Conservation (phyloP, 2,888 invertebrate species). For the Metellina segmentata region DNA sequence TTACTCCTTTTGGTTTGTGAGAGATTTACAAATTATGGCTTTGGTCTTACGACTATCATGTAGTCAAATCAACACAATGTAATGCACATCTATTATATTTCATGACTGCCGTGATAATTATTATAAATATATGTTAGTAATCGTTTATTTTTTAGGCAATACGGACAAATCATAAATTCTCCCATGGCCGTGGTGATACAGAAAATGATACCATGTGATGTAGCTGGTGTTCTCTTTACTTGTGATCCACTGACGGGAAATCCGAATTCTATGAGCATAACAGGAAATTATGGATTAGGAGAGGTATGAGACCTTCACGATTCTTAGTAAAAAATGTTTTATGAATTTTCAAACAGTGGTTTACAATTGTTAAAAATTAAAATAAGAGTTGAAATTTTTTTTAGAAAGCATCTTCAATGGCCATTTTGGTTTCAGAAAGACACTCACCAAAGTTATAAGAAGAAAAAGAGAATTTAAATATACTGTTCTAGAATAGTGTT, state of each 20-base stretch:
- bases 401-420: not conserved
- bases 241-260: slow-evolving; percentile 88
- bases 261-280: slow-evolving; percentile 86
- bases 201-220: slow-evolving; percentile 86
- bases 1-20: no score
- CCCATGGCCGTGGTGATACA: slow-evolving; percentile 91
- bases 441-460: no score
- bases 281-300: slow-evolving; percentile 91
- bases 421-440: no score
- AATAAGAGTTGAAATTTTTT: not conserved
- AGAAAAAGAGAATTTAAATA: no score
- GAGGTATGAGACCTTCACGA: slow-evolving; percentile 79
- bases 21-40: no score
- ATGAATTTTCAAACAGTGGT: not conserved
- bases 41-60: no score
- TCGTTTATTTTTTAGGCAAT: slow-evolving; percentile 83
- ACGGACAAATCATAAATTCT: slow-evolving; percentile 86
- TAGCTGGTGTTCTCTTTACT: slow-evolving; percentile 89
- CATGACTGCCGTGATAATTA: no score
- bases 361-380: not conserved
- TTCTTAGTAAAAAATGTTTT: not conserved
- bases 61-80: no score
- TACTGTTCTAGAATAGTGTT: no score
- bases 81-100: no score
- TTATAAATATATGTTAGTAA: no score